Percentiles rank a stretch among this genome's conserved stretches.
phyloP scores from a whole-genome alignment of 1,140 invertebrate genomes.

The Ctenoplectra terminalis region DNA sequence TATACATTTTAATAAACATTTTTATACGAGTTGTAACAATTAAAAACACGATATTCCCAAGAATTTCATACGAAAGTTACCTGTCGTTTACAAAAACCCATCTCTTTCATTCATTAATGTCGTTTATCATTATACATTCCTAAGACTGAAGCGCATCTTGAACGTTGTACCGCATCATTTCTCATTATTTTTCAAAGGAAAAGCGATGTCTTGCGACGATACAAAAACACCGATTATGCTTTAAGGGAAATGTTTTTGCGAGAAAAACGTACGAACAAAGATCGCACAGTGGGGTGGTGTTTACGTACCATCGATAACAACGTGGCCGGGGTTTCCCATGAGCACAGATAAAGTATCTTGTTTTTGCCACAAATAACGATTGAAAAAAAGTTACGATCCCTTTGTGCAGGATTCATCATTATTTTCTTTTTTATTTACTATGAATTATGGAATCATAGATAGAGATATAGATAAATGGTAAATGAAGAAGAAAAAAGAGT shows the following conservation, averaged over 20 bases:
- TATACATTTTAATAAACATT: too few species aligned
- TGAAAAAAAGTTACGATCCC: neutral
- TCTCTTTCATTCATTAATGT: neutral
- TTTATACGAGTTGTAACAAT: too few species aligned
- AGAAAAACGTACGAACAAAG: neutral
- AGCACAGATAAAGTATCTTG: conserved; percentile 33
- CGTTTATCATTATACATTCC: too few species aligned
- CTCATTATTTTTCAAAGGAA: neutral
- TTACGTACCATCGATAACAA: conserved; percentile 12
- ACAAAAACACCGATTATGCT: neutral
- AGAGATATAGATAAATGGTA: neutral
- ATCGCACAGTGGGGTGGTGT: conserved; percentile 7
- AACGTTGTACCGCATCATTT: neutral
- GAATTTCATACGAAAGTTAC: neutral
- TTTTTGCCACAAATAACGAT: conserved; percentile 30
- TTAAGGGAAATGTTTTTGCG: neutral
- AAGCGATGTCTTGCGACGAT: neutral
- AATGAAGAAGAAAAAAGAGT: neutral
- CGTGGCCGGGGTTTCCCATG: neutral
- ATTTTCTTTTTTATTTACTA: neutral
- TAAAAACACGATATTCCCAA: neutral
- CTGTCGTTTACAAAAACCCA: neutral
- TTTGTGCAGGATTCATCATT: neutral
- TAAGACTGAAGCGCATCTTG: neutral
- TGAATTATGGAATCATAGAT: conserved; percentile 11